Evolutionary conservation across 2,797 vertebrate genomes (phyloP).

Genomic region (Hypotaenidia okinawae): DNA sequence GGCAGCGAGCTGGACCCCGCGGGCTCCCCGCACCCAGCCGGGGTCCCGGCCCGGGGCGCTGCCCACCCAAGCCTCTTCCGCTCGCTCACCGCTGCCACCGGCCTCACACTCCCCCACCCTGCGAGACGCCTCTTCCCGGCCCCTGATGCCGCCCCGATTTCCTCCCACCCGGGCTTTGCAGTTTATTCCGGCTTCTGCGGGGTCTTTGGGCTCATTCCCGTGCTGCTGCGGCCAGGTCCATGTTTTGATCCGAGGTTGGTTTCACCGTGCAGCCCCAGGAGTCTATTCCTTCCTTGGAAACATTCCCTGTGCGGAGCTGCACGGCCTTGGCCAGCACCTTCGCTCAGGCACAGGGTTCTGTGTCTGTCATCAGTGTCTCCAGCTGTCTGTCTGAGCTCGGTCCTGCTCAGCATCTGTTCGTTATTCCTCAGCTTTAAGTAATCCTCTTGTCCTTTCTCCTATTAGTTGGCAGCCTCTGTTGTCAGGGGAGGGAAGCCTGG

Average conservation of each 20-base stretch:
- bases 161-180: background rate
- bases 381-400: background rate
- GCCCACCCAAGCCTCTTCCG: rapidly evolving
- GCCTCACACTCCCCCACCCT: rapidly evolving
- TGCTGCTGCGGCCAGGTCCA: too few species aligned
- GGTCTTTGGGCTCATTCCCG: too few species aligned
- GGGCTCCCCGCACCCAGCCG: background rate
- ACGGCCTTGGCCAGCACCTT: rapidly evolving
- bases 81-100: rapidly evolving
- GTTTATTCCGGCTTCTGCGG: too few species aligned
- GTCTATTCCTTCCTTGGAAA: background rate
- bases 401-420: rapidly evolving
- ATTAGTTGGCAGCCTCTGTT: rapidly evolving
- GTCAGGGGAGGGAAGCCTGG: background rate
- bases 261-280: rapidly evolving
- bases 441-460: background rate
- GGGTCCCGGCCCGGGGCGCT: too few species aligned
- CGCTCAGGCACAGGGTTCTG: rapidly evolving
- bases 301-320: too few species aligned
- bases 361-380: rapidly evolving
- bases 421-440: background rate
- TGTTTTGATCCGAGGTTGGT: background rate
- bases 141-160: background rate
- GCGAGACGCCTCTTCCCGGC: background rate
- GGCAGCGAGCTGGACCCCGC: background rate